Evolutionary conservation across 1,140 invertebrate species (phyloP), one percentile per base, ranked within the genome.

Genomic region (Drosophila aff.): DNA sequence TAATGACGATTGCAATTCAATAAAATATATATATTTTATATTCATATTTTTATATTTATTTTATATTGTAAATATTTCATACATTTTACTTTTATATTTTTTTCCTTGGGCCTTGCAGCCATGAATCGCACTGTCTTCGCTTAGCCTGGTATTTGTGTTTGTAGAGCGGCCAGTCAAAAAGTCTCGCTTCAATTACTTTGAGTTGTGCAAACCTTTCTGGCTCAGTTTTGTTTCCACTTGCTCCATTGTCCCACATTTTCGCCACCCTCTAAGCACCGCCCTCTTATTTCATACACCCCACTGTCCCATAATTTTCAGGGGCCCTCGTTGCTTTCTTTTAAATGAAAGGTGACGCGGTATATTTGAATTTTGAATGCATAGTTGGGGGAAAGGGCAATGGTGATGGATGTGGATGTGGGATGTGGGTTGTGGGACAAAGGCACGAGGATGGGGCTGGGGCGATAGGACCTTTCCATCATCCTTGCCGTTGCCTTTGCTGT

Each of bases 301-400:
- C 28, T 33, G 28, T 16, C 49, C 44, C 52, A 72, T 61, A 60
- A 28, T 73, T 59, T 60, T 44, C 58, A 66, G 63, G 63, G 60
- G 58, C 63, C 65, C 61, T 68, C 21, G 43, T 67, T 47, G 63
- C 67, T 71, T 43, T 73, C 28, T 72, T 73, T 33, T 33, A 81
- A 81, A 82, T 81, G 73, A 77, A 81, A 82, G 79, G 65, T 81
- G 79, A 82, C 61, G 65, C 65, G 73, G 55, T 77, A 58, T 81
- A 82, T 81, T 81, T 81, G 57, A 81, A 82, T 81, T 82, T 82
- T 66, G 60, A 72, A 81, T 77, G 65, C 52, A 68, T 61, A 77
- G 31, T 49, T 38, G 15, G 23, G 13, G 18, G 23, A 11, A 13
- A 18, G 26, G 43, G 28, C 21, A 36, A 40, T 26, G 21, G 15